A percentile compares a stretch with the other conserved stretches of the same genome.
phyloP scores from a whole-genome alignment of 2,113 vertebrate genomes.

The Bettongia penicillata region DNA sequence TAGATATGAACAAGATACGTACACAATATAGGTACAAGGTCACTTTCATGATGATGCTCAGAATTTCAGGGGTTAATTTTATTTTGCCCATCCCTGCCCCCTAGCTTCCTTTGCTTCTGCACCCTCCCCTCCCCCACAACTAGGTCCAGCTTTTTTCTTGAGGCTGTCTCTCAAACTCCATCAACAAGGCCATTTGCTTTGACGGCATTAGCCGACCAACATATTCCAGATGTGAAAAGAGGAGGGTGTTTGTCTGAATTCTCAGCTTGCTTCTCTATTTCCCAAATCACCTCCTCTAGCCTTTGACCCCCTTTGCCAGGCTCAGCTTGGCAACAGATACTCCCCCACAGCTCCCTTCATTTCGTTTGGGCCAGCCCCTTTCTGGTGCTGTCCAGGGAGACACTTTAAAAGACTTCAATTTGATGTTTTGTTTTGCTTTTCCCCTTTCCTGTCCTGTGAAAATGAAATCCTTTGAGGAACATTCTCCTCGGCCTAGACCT shows the following conservation, averaged over 20 bases:
- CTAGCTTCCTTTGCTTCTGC: constrained; percentile 14
- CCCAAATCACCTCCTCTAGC: not conserved
- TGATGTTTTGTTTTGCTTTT: constrained; percentile 10
- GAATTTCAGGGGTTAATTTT: constrained; percentile 56
- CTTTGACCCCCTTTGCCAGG: constrained; percentile 49
- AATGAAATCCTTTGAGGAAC: not conserved
- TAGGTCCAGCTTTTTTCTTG: not conserved
- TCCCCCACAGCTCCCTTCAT: not conserved
- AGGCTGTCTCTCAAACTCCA: constrained; percentile 32
- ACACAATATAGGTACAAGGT: not conserved
- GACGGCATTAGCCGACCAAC: constrained; percentile 70
- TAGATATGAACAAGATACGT: not conserved
- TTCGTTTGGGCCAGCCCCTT: constrained; percentile 15
- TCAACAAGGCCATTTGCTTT: constrained; percentile 50
- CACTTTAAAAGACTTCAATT: not conserved
- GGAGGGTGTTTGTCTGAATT: constrained; percentile 53
- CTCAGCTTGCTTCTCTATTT: not conserved
- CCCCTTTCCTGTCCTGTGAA: not conserved
- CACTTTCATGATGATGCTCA: not conserved
- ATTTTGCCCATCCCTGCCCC: not conserved
- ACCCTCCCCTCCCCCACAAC: not conserved
- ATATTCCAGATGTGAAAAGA: constrained; percentile 75
- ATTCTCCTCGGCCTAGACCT: not conserved
- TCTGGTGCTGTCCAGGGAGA: not conserved
- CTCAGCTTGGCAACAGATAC: constrained; percentile 40